Conservation (phyloP, 1,140 invertebrate genomes). For the Drosophila saltans region DNA sequence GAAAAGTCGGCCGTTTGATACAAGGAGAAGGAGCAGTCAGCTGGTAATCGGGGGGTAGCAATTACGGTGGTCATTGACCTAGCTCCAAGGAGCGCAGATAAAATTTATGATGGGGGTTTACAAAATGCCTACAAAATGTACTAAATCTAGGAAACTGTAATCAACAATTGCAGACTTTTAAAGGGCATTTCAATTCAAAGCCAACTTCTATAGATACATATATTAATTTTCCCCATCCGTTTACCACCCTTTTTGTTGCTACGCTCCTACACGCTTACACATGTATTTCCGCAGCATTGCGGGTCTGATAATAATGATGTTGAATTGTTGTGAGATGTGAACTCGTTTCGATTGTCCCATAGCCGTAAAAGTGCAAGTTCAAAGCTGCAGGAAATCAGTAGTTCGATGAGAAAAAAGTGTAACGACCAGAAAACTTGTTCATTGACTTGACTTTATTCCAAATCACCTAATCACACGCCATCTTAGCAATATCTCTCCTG, state of each 20-base stretch:
- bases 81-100: not conserved
- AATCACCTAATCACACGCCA: constrained; percentile 19
- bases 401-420: constrained; percentile 50
- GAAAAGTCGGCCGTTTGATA: constrained; percentile 59
- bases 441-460: constrained; percentile 56
- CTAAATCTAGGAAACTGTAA: too few relatives aligned
- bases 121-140: not conserved
- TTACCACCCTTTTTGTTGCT: not conserved
- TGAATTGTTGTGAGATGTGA: constrained; percentile 47
- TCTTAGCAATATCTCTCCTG: not conserved
- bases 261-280: constrained; percentile 35
- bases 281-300: constrained; percentile 75
- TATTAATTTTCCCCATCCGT: not conserved
- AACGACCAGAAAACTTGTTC: constrained; percentile 59
- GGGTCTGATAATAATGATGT: constrained; percentile 25
- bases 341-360: constrained; percentile 73
- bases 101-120: not conserved
- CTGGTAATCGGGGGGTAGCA: not conserved
- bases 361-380: constrained; percentile 79
- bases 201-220: too few relatives aligned
- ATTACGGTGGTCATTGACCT: constrained; percentile 63
- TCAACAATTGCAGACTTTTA: too few relatives aligned
- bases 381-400: constrained; percentile 68
- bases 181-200: too few relatives aligned
- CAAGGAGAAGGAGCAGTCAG: not conserved